Percentiles rank a stretch among this genome's conserved stretches.
Evolutionary conservation across 2,797 vertebrate genomes (phyloP).

Genomic region (Emydoidea blandingii): DNA sequence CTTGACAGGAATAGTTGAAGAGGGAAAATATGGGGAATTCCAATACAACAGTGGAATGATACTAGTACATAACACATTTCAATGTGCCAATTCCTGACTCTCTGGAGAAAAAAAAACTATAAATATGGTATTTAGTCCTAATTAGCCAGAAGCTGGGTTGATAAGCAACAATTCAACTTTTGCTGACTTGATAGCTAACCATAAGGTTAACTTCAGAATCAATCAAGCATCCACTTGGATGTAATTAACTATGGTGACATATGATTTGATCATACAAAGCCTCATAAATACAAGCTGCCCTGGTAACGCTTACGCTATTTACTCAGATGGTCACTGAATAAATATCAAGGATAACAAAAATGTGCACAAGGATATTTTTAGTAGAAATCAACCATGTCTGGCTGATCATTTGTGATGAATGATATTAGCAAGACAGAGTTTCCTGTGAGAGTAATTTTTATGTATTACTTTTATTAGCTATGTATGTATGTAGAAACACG

Average conservation of each 20-base stretch:
- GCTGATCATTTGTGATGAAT: neutral
- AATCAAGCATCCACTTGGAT: constrained; percentile 57
- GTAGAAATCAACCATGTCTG: constrained; percentile 25
- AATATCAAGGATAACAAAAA: constrained; percentile 52
- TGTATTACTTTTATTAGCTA: neutral
- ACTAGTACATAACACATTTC: neutral
- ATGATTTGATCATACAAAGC: constrained; percentile 56
- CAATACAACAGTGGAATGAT: neutral
- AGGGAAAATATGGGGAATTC: neutral
- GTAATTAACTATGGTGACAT: constrained; percentile 57
- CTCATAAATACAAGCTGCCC: constrained; percentile 73
- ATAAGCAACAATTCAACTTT: constrained; percentile 23
- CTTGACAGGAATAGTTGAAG: neutral
- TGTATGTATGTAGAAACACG: neutral
- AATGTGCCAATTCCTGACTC: neutral
- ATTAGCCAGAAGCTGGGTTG: constrained; percentile 1
- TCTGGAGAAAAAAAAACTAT: neutral
- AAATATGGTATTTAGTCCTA: constrained; percentile 3
- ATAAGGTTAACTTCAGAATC: constrained; percentile 64
- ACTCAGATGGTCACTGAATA: constrained; percentile 44
- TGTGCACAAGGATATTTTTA: constrained; percentile 38
- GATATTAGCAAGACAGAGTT: constrained; percentile 15
- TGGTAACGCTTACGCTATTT: constrained; percentile 15
- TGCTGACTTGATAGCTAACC: constrained; percentile 35
- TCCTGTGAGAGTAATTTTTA: neutral